phyloP scores from a whole-genome alignment of 2,888 invertebrate genomes.

The Drosophila neutralis region DNA sequence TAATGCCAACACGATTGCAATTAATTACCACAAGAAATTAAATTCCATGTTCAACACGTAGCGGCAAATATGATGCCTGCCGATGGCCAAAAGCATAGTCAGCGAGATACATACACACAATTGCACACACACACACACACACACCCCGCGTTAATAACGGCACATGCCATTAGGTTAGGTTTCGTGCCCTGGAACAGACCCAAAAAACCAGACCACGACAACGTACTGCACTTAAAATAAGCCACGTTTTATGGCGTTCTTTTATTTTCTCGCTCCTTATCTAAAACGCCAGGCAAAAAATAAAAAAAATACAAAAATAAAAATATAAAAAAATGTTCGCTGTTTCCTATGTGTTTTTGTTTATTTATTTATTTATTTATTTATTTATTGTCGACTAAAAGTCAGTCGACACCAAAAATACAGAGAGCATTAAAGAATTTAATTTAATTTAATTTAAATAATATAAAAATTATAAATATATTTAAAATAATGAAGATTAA shows the following conservation, averaged over 20 bases:
- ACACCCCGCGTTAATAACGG: constrained; percentile 59
- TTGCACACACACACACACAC: constrained; percentile 1
- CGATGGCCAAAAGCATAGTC: constrained; percentile 31
- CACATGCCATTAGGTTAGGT: constrained; percentile 55
- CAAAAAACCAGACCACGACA: constrained; percentile 38
- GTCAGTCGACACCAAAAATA: too few species aligned
- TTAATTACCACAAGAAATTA: constrained; percentile 79
- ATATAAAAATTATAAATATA: too few species aligned
- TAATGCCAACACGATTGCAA: constrained; percentile 81
- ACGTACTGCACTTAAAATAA: constrained; percentile 63
- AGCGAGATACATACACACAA: constrained; percentile 16
- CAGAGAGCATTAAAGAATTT: too few species aligned
- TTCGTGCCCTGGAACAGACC: constrained; percentile 20
- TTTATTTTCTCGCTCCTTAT: constrained; percentile 50
- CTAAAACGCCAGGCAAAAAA: constrained; percentile 41
- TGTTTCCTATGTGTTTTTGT: constrained; percentile 28
- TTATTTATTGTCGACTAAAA: too few species aligned
- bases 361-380: too few species aligned
- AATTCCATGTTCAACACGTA: constrained; percentile 80
- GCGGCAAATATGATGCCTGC: constrained; percentile 65
- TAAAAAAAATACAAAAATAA: constrained; percentile 16
- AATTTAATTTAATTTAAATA: too few species aligned
- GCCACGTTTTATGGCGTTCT: constrained; percentile 56
- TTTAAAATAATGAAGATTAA: too few species aligned
- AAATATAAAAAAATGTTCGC: constrained; percentile 9